Percentiles rank a stretch among this genome's conserved stretches.
phyloP scores from a whole-genome alignment of 2,113 vertebrate species.

The Myotis yumanensis region DNA sequence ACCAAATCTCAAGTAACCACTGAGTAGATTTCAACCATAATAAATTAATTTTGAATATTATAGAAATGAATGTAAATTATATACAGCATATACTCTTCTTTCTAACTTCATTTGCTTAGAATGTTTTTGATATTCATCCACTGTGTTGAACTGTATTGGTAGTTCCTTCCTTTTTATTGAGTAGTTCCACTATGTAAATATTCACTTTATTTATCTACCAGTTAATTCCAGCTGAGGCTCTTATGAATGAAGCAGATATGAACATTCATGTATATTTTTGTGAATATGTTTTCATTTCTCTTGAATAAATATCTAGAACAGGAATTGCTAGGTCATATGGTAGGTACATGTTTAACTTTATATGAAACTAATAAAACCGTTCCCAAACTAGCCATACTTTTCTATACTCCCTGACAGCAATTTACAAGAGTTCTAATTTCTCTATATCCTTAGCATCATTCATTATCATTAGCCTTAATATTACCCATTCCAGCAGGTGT shows the following conservation, averaged over 20 bases:
- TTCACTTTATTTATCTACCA: not conserved
- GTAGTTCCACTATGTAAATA: not conserved
- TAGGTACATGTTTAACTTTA: not conserved
- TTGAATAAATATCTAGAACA: not conserved
- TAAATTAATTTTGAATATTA: not conserved
- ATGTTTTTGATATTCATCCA: not conserved
- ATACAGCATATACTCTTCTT: not conserved
- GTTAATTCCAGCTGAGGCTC: not conserved
- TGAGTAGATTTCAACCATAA: not conserved
- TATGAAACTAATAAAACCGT: not conserved
- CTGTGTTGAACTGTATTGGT: not conserved
- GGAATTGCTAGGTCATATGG: not conserved
- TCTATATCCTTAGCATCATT: not conserved
- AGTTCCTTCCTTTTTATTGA: not conserved
- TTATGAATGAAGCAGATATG: not conserved
- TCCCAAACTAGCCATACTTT: not conserved
- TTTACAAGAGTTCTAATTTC: not conserved
- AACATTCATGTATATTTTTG: not conserved
- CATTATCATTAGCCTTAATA: not conserved
- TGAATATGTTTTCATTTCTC: slow-evolving; percentile 26
- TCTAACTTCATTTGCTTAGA: not conserved
- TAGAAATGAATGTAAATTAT: not conserved
- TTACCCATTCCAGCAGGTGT: not conserved
- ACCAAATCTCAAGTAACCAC: not conserved
- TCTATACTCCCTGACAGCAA: not conserved